Percentiles rank a stretch among this genome's conserved stretches.
Evolutionary conservation across 2,113 vertebrate genomes (phyloP).

Genomic region (Rattus norvegicus): DNA sequence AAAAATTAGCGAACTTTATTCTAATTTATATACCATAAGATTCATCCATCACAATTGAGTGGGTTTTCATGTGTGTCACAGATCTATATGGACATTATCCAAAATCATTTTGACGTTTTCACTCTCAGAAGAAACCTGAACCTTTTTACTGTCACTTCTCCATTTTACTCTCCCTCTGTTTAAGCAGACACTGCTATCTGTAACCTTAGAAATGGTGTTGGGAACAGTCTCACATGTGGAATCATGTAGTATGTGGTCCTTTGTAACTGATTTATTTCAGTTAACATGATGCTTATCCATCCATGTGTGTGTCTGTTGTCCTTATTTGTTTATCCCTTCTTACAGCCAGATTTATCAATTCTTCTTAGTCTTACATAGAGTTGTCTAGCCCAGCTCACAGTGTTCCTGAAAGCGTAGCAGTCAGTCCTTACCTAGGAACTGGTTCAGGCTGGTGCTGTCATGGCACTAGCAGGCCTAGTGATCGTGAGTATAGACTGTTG

Average conservation of each 20-base stretch:
- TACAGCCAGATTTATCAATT: background rate
- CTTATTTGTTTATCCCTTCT: background rate
- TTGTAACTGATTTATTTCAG: background rate
- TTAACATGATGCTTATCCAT: background rate
- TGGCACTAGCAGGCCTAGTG: background rate
- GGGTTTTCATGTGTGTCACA: background rate
- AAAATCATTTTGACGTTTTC: constrained; percentile 6
- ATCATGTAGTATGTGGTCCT: background rate
- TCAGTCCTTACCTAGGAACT: background rate
- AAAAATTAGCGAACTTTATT: background rate
- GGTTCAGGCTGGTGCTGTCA: background rate
- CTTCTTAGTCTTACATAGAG: background rate
- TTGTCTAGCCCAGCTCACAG: constrained; percentile 39
- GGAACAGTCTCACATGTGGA: background rate
- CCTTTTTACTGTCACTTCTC: background rate
- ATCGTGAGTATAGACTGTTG: background rate
- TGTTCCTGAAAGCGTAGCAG: background rate
- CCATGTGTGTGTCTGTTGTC: background rate
- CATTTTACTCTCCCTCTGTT: background rate
- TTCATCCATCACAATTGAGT: background rate
- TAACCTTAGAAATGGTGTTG: background rate
- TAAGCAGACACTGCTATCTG: background rate
- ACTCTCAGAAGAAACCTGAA: background rate
- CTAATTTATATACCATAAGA: background rate
- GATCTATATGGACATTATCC: background rate